These are phyloP conservation scores for Acleris literana DNA, from an alignment of 2,888 invertebrate species.

Conservation along the genomic window DNA sequence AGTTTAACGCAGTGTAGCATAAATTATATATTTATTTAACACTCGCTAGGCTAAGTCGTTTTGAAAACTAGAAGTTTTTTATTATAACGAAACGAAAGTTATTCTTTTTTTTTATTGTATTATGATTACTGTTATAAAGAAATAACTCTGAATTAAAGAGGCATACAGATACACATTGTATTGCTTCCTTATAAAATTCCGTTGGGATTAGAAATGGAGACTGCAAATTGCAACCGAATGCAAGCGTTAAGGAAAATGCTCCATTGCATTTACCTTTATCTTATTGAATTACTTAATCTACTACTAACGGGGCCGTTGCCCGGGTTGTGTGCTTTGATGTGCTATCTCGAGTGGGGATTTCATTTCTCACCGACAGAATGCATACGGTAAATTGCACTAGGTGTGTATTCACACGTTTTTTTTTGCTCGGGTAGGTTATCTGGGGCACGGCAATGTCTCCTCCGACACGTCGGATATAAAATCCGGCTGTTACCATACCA, in stretches of 20 bases:
- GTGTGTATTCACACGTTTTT: conserved; percentile 7
- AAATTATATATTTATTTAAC: no score
- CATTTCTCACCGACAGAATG: conserved; percentile 11
- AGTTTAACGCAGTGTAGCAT: no score
- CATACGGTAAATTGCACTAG: conserved; percentile 11
- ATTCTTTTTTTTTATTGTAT: no score
- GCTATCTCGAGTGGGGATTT: conserved; percentile 10
- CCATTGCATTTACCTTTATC: conserved; percentile 16
- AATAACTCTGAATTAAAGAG: no score
- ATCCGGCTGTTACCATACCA: neutral
- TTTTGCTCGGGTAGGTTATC: neutral
- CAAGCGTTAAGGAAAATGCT: neutral
- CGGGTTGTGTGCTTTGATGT: conserved; percentile 7
- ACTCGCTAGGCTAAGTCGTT: no score
- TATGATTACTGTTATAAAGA: no score
- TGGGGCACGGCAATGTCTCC: no score
- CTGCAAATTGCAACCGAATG: neutral
- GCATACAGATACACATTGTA: no score
- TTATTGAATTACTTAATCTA: conserved; percentile 19
- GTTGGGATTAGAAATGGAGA: no score
- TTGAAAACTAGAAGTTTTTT: no score
- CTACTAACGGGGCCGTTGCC: conserved; percentile 22
- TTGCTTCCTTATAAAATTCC: no score
- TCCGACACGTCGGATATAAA: neutral
- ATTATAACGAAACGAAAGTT: no score